Percentiles rank a stretch among this genome's conserved stretches.
These are phyloP conservation scores for Bostrychus sinensis DNA, from an alignment of 2,113 vertebrate genomes.

Conservation along the genomic window DNA sequence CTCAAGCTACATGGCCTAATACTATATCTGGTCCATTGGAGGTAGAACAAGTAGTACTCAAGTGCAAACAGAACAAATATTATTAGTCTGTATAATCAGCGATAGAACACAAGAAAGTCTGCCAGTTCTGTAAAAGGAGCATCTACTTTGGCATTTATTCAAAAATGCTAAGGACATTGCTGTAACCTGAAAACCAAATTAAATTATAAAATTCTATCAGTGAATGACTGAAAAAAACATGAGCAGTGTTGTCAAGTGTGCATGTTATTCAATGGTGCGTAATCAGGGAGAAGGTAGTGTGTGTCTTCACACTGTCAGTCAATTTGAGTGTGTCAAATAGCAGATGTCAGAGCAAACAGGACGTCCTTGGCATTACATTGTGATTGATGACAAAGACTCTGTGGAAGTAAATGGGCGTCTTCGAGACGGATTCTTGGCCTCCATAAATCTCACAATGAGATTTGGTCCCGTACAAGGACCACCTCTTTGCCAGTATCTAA, in stretches of 20 bases:
- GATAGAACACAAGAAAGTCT: constrained; percentile 3
- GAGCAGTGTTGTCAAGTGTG: not conserved
- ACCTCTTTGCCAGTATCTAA: constrained; percentile 7
- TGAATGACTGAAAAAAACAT: constrained; percentile 19
- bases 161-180: not conserved
- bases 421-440: constrained; percentile 48
- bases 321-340: constrained; percentile 60
- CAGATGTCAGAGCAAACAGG: constrained; percentile 66
- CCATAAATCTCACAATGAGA: constrained; percentile 60
- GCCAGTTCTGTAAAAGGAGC: not conserved
- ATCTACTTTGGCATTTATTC: not conserved
- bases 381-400: constrained; percentile 63
- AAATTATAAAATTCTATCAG: constrained; percentile 1
- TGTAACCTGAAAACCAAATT: not conserved
- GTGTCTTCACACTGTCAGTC: constrained; percentile 46
- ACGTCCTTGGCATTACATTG: constrained; percentile 66
- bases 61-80: not conserved
- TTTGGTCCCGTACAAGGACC: constrained; percentile 34
- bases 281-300: constrained; percentile 24
- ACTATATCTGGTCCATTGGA: no score
- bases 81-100: not conserved
- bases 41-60: not conserved
- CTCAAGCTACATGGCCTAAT: no score
- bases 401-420: constrained; percentile 62
- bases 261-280: constrained; percentile 21